phyloP scores from a whole-genome alignment of 2,113 vertebrate species.

The Hemiprocne comata region DNA sequence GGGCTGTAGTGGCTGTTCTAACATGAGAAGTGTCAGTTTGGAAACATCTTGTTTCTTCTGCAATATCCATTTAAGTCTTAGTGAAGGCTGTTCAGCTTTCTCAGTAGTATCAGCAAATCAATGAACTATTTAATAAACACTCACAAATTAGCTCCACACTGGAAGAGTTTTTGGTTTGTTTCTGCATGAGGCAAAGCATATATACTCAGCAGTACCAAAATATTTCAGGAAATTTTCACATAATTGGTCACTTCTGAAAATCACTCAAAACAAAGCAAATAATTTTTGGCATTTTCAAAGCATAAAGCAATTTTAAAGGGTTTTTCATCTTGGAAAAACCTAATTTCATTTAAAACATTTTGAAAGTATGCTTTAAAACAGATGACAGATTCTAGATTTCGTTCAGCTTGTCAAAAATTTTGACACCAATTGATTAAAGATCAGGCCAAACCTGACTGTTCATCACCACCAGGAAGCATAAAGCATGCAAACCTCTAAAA shows the following conservation, averaged over 20 bases:
- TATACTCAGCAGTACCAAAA: not conserved
- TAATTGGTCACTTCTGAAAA: not conserved
- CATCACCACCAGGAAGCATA: not conserved
- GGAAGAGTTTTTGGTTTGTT: not conserved
- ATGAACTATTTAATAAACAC: not conserved
- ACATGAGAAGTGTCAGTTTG: not conserved
- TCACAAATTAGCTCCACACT: not conserved
- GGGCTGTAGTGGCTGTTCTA: not conserved
- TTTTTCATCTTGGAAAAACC: not conserved
- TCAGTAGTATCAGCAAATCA: not conserved
- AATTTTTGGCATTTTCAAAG: not conserved
- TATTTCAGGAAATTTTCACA: not conserved
- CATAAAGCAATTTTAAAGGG: not conserved
- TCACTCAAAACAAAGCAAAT: not conserved
- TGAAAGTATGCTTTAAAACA: not conserved
- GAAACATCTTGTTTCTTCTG: not conserved
- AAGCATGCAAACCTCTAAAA: not conserved
- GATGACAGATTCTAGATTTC: fast-evolving
- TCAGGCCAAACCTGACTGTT: not conserved
- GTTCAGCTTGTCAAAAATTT: not conserved
- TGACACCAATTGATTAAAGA: not conserved
- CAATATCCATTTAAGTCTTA: not conserved
- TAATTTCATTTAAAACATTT: not conserved
- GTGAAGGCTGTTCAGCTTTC: not conserved
- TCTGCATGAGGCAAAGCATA: not conserved